Conservation (phyloP, 2,797 vertebrate species). For the Cossypha niveicapilla region DNA sequence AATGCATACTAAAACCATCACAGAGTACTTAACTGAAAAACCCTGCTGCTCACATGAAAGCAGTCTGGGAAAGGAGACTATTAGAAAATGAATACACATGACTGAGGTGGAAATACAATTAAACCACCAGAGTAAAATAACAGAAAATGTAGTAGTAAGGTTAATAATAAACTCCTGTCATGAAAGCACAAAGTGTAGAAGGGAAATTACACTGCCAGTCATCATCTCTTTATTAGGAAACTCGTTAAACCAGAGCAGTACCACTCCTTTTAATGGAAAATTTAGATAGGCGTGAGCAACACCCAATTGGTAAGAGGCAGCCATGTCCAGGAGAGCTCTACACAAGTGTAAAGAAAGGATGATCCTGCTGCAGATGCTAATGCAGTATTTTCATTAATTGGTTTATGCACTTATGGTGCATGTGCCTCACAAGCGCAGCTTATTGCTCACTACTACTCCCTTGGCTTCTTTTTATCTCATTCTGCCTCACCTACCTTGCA, state of each 20-base stretch:
- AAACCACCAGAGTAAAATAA: constrained; percentile 21
- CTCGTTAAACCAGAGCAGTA: constrained; percentile 13
- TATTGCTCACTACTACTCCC: constrained; percentile 38
- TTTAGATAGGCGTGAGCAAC: neutral
- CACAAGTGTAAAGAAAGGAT: neutral
- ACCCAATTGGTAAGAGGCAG: neutral
- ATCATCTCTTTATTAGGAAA: constrained; percentile 9
- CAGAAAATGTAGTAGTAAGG: constrained; percentile 22
- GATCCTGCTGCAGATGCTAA: neutral
- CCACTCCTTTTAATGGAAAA: neutral
- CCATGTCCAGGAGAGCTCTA: neutral
- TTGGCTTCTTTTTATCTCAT: constrained; percentile 34
- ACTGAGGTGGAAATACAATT: constrained; percentile 31
- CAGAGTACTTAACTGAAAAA: constrained; percentile 32
- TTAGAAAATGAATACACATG: neutral
- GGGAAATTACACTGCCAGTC: constrained; percentile 39
- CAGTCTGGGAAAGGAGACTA: constrained; percentile 33
- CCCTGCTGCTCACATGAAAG: neutral
- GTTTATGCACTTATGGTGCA: neutral
- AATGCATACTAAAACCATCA: constrained; percentile 1
- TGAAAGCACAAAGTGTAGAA: neutral
- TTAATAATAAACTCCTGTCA: constrained; percentile 28
- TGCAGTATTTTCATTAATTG: constrained; percentile 34
- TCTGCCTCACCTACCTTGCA: neutral
- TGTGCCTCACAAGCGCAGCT: neutral